Evolutionary conservation across 2,797 vertebrate genomes (phyloP).

Genomic region (Mastacembelus armatus): DNA sequence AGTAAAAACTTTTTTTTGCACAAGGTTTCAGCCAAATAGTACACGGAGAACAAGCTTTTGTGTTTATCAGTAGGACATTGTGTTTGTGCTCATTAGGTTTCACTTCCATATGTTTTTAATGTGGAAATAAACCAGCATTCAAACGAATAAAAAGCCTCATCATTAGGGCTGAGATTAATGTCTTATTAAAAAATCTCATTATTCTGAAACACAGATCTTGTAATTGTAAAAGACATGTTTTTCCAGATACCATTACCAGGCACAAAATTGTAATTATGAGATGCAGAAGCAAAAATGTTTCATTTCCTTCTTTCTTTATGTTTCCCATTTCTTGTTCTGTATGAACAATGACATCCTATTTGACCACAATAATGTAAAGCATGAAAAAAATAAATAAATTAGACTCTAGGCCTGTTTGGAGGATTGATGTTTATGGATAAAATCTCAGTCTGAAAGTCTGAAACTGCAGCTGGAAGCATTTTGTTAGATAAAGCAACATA

Average conservation of each 20-base stretch:
- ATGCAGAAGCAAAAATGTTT: neutral
- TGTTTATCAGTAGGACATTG: neutral
- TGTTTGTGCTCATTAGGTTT: neutral
- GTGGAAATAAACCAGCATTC: no score
- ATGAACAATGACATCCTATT: neutral
- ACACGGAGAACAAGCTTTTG: constrained; percentile 3
- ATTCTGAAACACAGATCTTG: neutral
- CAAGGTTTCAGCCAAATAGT: constrained; percentile 10
- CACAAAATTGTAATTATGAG: constrained; percentile 7
- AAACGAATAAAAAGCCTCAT: neutral
- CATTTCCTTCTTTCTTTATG: constrained; percentile 7
- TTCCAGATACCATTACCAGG: constrained; percentile 19
- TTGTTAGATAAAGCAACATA: constrained; percentile 39
- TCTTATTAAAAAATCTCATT: constrained; percentile 17
- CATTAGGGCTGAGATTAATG: constrained; percentile 11
- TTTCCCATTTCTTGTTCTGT: constrained; percentile 26
- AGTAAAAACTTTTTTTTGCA: constrained; percentile 35
- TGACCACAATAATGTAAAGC: constrained; percentile 77
- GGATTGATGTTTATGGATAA: constrained; percentile 11
- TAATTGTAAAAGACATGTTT: neutral
- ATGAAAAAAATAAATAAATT: constrained; percentile 24
- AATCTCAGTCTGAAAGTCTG: constrained; percentile 18
- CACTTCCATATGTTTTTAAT: neutral
- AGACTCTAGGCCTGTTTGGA: constrained; percentile 30
- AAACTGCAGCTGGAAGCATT: constrained; percentile 68